Percentiles rank a stretch among this genome's conserved stretches.
These are phyloP conservation scores for Plestiodon gilberti DNA, from an alignment of 2,113 vertebrate genomes.

Conservation along the genomic window DNA sequence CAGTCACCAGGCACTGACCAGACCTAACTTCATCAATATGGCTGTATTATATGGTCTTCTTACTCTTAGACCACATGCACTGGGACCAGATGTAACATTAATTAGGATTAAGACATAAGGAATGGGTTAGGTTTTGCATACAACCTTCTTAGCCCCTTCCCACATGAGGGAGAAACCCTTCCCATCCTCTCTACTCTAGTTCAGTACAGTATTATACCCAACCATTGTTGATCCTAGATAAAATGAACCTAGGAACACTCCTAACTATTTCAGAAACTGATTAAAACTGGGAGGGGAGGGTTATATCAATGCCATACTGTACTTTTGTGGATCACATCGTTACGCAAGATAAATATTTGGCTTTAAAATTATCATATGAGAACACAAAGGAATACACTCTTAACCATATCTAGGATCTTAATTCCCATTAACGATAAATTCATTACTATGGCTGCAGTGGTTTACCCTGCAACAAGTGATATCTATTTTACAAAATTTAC, in stretches of 20 bases:
- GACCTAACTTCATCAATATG: too few species aligned
- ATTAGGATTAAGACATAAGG: background rate
- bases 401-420: background rate
- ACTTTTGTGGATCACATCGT: background rate
- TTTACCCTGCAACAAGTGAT: background rate
- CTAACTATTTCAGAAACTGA: background rate
- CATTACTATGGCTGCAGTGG: background rate
- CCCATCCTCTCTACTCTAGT: background rate
- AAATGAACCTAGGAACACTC: background rate
- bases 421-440: background rate
- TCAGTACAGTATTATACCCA: background rate
- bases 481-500: background rate
- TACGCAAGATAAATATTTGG: background rate
- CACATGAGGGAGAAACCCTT: background rate
- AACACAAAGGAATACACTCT: background rate
- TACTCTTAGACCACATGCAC: too few species aligned
- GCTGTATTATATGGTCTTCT: too few species aligned
- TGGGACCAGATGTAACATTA: background rate
- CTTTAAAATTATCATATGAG: constrained; percentile 9
- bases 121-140: background rate
- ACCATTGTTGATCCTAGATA: background rate
- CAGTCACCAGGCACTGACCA: too few species aligned
- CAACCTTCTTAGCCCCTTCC: background rate
- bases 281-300: background rate
- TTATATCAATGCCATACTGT: background rate